Evolutionary conservation across 1,140 invertebrate species (phyloP).

Genomic region (Anadara kagoshimensis): DNA sequence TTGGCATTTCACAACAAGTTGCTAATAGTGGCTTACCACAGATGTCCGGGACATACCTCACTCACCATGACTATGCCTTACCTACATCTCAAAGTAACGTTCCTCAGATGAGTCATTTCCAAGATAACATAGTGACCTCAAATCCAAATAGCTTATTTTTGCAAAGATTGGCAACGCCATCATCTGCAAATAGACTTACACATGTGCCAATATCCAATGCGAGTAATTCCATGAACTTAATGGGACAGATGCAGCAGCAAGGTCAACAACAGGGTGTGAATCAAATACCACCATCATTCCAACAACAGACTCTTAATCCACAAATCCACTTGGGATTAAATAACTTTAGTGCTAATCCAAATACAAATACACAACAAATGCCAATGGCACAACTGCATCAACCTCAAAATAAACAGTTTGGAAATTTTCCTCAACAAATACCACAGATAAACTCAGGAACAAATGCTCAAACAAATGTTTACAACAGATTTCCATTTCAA

Average conservation of each 20-base stretch:
- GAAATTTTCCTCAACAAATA: conserved; percentile 13
- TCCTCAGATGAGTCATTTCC: conserved; percentile 28
- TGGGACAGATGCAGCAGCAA: conserved; percentile 43
- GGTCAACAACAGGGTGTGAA: conserved; percentile 24
- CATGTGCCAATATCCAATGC: conserved; percentile 44
- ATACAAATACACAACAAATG: conserved; percentile 8
- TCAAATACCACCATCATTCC: conserved; percentile 20
- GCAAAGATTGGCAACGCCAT: conserved; percentile 45
- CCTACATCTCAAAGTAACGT: conserved; percentile 42
- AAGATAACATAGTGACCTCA: conserved; percentile 17
- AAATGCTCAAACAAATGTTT: neutral
- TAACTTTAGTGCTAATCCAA: neutral
- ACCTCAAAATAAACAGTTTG: conserved; percentile 21
- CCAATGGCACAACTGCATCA: conserved; percentile 28
- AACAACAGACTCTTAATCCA: conserved; percentile 37
- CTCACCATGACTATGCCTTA: conserved; percentile 54
- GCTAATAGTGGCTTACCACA: conserved; percentile 37
- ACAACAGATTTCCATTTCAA: conserved; percentile 42
- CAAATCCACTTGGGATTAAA: conserved; percentile 12
- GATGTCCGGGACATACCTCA: conserved; percentile 42
- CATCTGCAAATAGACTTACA: conserved; percentile 35
- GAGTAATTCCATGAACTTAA: conserved; percentile 22
- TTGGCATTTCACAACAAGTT: no score
- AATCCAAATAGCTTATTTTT: conserved; percentile 35
- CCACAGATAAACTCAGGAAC: conserved; percentile 5